Evolutionary conservation across 2,113 vertebrate genomes (phyloP).

Genomic region (Rhinolophus sinicus): DNA sequence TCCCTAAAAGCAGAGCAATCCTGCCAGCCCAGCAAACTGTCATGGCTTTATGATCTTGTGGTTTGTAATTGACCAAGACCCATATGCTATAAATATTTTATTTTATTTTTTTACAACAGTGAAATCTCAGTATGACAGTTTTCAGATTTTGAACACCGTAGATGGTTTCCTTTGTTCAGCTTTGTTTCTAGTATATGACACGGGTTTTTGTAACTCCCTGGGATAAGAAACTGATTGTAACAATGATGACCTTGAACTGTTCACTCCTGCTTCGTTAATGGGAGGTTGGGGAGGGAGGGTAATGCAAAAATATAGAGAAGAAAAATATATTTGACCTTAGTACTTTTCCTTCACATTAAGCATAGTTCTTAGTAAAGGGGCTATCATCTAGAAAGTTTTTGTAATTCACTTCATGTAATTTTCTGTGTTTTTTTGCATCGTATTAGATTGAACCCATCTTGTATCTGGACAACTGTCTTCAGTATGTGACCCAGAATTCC

Average conservation of each 20-base stretch:
- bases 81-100: neutral
- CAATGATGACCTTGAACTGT: neutral
- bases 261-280: neutral
- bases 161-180: neutral
- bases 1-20: neutral
- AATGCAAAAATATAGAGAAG: neutral
- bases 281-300: neutral
- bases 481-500: neutral
- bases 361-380: neutral
- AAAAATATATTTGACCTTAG: neutral
- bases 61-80: neutral
- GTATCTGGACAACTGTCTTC: neutral
- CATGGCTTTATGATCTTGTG: neutral
- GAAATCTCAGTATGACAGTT: neutral
- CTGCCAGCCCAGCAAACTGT: neutral
- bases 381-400: neutral
- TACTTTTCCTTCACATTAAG: neutral
- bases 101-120: slow-evolving; percentile 11
- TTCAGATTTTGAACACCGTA: neutral
- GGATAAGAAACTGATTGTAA: neutral
- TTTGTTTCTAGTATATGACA: neutral
- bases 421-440: neutral
- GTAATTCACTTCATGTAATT: neutral
- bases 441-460: neutral
- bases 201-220: neutral